phyloP scores from a whole-genome alignment of 2,888 invertebrate species.

The Danaus chrysippus region DNA sequence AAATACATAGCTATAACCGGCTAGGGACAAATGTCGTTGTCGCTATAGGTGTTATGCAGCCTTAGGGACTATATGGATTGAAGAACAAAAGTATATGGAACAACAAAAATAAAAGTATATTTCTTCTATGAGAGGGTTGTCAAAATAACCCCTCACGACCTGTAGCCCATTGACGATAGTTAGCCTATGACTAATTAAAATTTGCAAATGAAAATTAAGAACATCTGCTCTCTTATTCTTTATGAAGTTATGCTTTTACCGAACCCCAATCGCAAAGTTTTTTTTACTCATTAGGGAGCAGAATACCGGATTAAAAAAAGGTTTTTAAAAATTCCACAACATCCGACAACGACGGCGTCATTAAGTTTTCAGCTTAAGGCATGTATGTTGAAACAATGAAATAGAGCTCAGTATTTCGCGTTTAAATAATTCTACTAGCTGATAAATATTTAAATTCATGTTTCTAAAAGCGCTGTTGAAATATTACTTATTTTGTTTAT shows the following conservation, averaged over 20 bases:
- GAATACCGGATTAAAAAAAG: constrained; percentile 56
- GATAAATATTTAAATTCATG: constrained; percentile 5
- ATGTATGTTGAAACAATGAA: constrained; percentile 59
- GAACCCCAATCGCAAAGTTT: constrained; percentile 25
- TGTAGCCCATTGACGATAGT: too few relatives aligned
- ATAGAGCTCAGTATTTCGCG: constrained; percentile 49
- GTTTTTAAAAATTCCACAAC: constrained; percentile 58
- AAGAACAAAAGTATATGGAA: too few relatives aligned
- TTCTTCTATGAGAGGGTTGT: too few relatives aligned
- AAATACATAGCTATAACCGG: too few relatives aligned
- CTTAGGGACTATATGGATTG: too few relatives aligned
- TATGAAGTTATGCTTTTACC: constrained; percentile 21
- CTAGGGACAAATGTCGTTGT: too few relatives aligned
- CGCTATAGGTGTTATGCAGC: too few relatives aligned
- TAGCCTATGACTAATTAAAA: too few relatives aligned
- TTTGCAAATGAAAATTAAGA: constrained; percentile 1
- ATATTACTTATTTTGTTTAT: background rate
- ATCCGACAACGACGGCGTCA: constrained; percentile 36
- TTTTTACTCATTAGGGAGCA: constrained; percentile 34
- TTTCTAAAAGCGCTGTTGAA: background rate
- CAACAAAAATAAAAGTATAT: too few relatives aligned
- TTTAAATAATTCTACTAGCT: constrained; percentile 16
- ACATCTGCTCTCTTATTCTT: constrained; percentile 11
- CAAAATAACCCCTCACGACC: too few relatives aligned
- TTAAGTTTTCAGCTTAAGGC: constrained; percentile 62